These are phyloP conservation scores for Tragopan temminckii DNA, from an alignment of 2,797 vertebrate species.

Conservation along the genomic window DNA sequence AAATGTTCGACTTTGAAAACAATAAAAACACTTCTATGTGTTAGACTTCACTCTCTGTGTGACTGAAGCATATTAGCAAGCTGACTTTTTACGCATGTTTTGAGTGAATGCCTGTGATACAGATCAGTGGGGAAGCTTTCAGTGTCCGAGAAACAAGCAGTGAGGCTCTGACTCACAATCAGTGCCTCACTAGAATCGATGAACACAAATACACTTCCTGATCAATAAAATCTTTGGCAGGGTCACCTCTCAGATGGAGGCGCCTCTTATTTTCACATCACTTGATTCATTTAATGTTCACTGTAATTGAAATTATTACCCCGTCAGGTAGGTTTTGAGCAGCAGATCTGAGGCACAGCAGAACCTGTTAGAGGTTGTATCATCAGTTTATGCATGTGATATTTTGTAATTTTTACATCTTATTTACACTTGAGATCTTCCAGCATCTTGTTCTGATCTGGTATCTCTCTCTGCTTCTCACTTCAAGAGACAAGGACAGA, in stretches of 20 bases:
- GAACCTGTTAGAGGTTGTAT: background rate
- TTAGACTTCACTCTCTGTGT: background rate
- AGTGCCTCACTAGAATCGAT: background rate
- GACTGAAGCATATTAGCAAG: background rate
- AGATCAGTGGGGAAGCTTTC: background rate
- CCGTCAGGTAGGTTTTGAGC: background rate
- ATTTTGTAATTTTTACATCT: background rate
- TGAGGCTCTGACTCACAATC: background rate
- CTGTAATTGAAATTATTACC: background rate
- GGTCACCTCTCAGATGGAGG: background rate
- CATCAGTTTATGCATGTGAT: background rate
- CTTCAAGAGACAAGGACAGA: background rate
- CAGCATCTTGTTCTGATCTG: background rate
- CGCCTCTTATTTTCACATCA: background rate
- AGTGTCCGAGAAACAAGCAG: background rate
- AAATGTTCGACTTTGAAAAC: slow-evolving; percentile 3
- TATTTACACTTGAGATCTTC: background rate
- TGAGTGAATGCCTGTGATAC: background rate
- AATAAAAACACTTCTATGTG: background rate
- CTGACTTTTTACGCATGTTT: background rate
- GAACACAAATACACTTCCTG: background rate
- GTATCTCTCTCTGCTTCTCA: background rate
- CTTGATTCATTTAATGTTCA: background rate
- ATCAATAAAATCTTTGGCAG: background rate
- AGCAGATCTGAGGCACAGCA: background rate